Evolutionary conservation across 2,113 vertebrate genomes (phyloP), one percentile per base, ranked within the genome.

Genomic region (Phylloscopus whistleri): DNA sequence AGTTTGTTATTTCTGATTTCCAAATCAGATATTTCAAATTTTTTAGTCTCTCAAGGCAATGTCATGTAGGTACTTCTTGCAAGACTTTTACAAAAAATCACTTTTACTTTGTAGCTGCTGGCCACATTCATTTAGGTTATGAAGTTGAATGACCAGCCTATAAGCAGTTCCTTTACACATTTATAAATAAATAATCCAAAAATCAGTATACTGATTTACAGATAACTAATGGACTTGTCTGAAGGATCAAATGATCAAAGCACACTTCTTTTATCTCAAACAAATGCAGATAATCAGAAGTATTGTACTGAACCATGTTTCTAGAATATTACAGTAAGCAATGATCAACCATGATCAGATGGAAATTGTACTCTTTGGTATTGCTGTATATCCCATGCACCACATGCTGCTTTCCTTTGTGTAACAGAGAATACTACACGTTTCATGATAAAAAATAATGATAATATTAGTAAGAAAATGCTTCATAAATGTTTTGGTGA

Each of bases 121-220:
- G 77, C 46, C 56, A 82, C 35, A 28, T 70, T 66, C 30, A 80
- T 80, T 58, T 33, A 89, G 69, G 39, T 72, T 60, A 90, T 33
- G 63, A 94, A 87, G 41, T 44, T 69, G 77, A 91, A 92, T 91
- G 59, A 79, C 22, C 30, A 67, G 27, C 33, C 31, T 70, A 72
- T 30, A 88, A 89, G 77, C 11, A 76, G 87, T 74, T 63, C 33
- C 27, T 78, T 90, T 78, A 51, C 14, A 64, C 51, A 43, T 44
- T 68, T 94, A 89, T 58, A 92, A 95, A 89, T 66, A 95, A 97
- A 51, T 49, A 91, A 93, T 93, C 64, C 4, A 44, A 86, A 96
- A 95, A 92, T 83, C 78, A 90, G 92, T 94, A 67, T 68, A 93
- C 58, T 64, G 75, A 84, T 69, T 94, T 92, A 94, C 53, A 92